phyloP scores from a whole-genome alignment of 2,888 invertebrate species.

The Gnatocerus cornutus region DNA sequence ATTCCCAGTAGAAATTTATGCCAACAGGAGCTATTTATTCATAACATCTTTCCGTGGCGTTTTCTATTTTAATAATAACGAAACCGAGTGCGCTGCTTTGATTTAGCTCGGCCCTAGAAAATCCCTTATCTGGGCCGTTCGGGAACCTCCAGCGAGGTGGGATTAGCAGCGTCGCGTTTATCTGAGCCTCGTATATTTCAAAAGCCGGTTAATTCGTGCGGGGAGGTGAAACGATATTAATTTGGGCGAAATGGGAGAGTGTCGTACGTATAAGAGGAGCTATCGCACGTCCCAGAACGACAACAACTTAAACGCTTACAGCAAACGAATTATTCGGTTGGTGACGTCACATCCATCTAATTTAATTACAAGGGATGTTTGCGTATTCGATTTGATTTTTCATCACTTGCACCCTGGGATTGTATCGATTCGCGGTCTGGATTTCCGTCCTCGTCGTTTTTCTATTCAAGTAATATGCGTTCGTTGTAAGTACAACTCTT shows the following conservation, averaged over 20 bases:
- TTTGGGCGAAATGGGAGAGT: slow-evolving; percentile 52
- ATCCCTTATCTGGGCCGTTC: slow-evolving; percentile 36
- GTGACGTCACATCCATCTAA: slow-evolving; percentile 41
- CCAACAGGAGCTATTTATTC: slow-evolving; percentile 36
- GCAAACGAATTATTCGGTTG: slow-evolving; percentile 24
- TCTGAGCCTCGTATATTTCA: slow-evolving; percentile 56
- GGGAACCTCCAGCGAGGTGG: slow-evolving; percentile 42
- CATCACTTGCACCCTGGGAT: slow-evolving; percentile 1
- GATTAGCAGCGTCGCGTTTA: slow-evolving; percentile 56
- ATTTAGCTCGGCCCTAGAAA: slow-evolving; percentile 15
- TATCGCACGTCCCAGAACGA: slow-evolving; percentile 56
- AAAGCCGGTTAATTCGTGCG: slow-evolving; percentile 53
- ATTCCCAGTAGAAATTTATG: slow-evolving; percentile 20
- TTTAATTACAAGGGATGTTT: slow-evolving; percentile 30
- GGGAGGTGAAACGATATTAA: slow-evolving; percentile 56
- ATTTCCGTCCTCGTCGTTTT: slow-evolving; percentile 10
- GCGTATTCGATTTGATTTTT: slow-evolving; percentile 28
- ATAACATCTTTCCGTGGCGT: slow-evolving; percentile 25
- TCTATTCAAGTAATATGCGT: slow-evolving; percentile 31
- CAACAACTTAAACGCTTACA: slow-evolving; percentile 50
- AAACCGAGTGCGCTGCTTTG: slow-evolving; percentile 21
- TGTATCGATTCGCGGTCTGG: slow-evolving; percentile 35
- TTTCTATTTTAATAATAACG: slow-evolving; percentile 37
- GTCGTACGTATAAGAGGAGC: slow-evolving; percentile 50
- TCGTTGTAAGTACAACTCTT: slow-evolving; percentile 30